Conservation (phyloP, 2,888 invertebrate genomes). For the Myopa testacea region DNA sequence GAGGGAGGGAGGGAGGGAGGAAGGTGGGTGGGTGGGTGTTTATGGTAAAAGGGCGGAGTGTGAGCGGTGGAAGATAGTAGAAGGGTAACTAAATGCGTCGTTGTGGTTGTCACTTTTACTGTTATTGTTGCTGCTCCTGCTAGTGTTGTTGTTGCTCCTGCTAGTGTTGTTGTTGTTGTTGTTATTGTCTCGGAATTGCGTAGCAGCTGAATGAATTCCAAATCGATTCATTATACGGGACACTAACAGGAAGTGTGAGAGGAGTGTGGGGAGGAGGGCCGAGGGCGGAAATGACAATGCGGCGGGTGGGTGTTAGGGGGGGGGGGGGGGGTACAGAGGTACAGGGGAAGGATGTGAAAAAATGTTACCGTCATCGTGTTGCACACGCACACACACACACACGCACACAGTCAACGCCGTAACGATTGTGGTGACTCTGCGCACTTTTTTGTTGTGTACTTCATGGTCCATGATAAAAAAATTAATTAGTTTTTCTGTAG, state of each 20-base stretch:
- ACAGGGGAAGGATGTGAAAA: too few relatives aligned
- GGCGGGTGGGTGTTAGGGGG: not conserved
- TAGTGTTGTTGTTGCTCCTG: not conserved
- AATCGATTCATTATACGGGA: slow-evolving; percentile 33
- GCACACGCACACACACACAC: not conserved
- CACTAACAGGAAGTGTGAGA: not conserved
- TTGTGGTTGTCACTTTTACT: not conserved
- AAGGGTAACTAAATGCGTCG: not conserved
- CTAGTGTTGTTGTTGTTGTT: not conserved
- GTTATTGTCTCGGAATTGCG: not conserved
- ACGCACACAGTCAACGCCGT: not conserved
- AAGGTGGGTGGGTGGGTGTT: too few relatives aligned
- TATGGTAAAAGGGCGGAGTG: too few relatives aligned
- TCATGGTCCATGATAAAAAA: too few relatives aligned
- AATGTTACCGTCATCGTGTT: not conserved
- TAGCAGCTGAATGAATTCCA: slow-evolving; percentile 17
- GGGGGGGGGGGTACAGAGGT: too few relatives aligned
- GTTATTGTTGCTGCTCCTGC: not conserved
- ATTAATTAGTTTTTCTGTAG: too few relatives aligned
- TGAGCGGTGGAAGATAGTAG: not conserved
- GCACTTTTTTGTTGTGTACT: not conserved
- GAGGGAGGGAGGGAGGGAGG: not conserved
- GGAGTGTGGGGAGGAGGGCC: not conserved
- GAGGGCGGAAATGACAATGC: not conserved
- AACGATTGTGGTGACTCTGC: not conserved